phyloP scores from a whole-genome alignment of 2,113 vertebrate species.

The Girardinichthys multiradiatus region DNA sequence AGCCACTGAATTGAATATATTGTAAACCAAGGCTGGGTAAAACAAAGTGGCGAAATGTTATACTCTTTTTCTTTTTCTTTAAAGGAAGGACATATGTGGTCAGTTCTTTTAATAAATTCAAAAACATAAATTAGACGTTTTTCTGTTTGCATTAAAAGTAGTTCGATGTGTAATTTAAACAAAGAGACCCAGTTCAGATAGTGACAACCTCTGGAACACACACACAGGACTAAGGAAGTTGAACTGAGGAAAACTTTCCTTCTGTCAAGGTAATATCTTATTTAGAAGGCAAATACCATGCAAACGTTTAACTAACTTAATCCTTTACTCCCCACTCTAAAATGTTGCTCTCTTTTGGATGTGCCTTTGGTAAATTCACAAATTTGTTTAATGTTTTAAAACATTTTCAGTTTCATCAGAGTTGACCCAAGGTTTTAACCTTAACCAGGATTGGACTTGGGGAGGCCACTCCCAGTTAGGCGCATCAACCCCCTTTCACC shows the following conservation, averaged over 20 bases:
- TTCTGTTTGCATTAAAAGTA: neutral
- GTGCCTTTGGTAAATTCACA: neutral
- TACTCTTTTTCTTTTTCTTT: neutral
- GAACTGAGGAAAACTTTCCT: neutral
- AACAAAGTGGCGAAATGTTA: no score
- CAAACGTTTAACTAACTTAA: slow-evolving; percentile 23
- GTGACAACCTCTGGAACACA: neutral
- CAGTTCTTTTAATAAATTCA: neutral
- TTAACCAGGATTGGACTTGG: neutral
- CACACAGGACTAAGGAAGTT: neutral
- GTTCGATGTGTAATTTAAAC: neutral
- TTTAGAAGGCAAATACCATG: slow-evolving; percentile 52
- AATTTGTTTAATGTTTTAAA: neutral
- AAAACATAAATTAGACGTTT: neutral
- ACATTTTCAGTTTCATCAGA: neutral
- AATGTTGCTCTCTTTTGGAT: neutral
- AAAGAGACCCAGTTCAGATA: neutral
- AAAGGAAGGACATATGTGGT: neutral
- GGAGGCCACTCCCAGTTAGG: neutral
- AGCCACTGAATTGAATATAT: no score
- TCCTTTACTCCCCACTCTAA: neutral
- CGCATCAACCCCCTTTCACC: neutral
- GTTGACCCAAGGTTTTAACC: neutral
- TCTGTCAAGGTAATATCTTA: slow-evolving; percentile 8
- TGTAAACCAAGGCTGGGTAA: no score